Percentiles rank a stretch among this genome's conserved stretches.
These are phyloP conservation scores for Plagodis dolabraria DNA, from an alignment of 2,888 invertebrate genomes.

Conservation along the genomic window DNA sequence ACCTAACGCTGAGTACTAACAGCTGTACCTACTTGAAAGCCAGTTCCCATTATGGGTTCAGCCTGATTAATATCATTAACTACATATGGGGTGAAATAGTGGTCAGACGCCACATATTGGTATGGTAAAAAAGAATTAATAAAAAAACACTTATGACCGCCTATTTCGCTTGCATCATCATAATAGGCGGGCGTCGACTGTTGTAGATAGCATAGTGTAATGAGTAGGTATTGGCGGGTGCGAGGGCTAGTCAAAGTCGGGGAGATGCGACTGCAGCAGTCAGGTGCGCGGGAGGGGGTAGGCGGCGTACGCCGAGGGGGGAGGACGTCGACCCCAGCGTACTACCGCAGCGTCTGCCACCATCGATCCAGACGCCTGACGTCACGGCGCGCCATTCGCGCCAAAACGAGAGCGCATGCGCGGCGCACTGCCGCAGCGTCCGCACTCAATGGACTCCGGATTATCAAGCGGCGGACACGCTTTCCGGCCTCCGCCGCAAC, in stretches of 20 bases:
- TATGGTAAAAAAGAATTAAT: too few relatives aligned
- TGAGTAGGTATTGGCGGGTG: slow-evolving; percentile 50
- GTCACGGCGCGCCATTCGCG: slow-evolving; percentile 83
- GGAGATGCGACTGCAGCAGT: slow-evolving; percentile 80
- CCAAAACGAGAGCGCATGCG: slow-evolving; percentile 83
- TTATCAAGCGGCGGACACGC: slow-evolving; percentile 75
- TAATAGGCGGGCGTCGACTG: slow-evolving; percentile 68
- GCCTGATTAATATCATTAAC: too few relatives aligned
- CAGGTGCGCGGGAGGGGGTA: slow-evolving; percentile 69
- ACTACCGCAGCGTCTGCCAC: slow-evolving; percentile 85
- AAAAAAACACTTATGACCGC: too few relatives aligned
- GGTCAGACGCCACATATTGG: too few relatives aligned
- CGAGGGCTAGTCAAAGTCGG: slow-evolving; percentile 66
- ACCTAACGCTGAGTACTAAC: too few relatives aligned
- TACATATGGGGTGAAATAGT: too few relatives aligned
- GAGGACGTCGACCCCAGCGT: slow-evolving; percentile 81
- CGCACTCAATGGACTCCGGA: slow-evolving; percentile 79
- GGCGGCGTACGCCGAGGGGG: slow-evolving; percentile 58
- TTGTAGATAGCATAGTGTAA: slow-evolving; percentile 33
- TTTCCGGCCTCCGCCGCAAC: slow-evolving; percentile 66
- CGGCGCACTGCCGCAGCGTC: slow-evolving; percentile 77
- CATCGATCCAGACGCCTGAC: slow-evolving; percentile 85
- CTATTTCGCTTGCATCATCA: too few relatives aligned
- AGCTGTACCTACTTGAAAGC: too few relatives aligned
- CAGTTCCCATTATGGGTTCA: too few relatives aligned